phyloP scores from a whole-genome alignment of 2,888 invertebrate genomes.

The Dermolepida albohirtum region DNA sequence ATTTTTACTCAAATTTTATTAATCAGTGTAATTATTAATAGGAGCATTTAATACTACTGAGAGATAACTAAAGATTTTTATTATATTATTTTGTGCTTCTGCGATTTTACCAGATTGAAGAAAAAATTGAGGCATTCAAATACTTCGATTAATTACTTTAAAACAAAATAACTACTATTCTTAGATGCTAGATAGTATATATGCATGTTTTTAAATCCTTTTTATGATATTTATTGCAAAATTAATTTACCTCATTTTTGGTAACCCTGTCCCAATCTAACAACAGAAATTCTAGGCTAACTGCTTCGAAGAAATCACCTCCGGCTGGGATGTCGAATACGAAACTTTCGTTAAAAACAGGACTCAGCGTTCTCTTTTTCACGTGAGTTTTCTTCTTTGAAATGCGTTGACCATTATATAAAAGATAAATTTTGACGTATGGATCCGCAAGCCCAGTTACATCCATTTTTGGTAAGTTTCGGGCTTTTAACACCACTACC shows the following conservation, averaged over 20 bases:
- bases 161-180: too few relatives aligned
- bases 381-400: slow-evolving; percentile 99
- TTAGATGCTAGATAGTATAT: too few relatives aligned
- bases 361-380: slow-evolving; percentile 96
- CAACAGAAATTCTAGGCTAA: slow-evolving; percentile 88
- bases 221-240: not conserved
- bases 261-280: slow-evolving; percentile 99
- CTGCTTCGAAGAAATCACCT: slow-evolving; percentile 81
- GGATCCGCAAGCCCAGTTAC: slow-evolving; percentile 98
- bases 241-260: slow-evolving; percentile 88
- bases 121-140: too few relatives aligned
- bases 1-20: too few relatives aligned
- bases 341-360: slow-evolving; percentile 99
- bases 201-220: not conserved
- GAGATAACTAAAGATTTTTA: too few relatives aligned
- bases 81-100: too few relatives aligned
- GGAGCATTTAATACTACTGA: too few relatives aligned
- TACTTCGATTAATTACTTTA: too few relatives aligned
- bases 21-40: too few relatives aligned
- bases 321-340: slow-evolving; percentile 91
- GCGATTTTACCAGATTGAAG: too few relatives aligned
- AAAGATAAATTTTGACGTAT: slow-evolving; percentile 95
- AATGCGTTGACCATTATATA: slow-evolving; percentile 97
- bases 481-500: slow-evolving; percentile 95
- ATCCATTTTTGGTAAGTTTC: slow-evolving; percentile 98